Base-by-base conservation (phyloP, 2,888 invertebrate genomes). In the Amorpha juglandis region DNA sequence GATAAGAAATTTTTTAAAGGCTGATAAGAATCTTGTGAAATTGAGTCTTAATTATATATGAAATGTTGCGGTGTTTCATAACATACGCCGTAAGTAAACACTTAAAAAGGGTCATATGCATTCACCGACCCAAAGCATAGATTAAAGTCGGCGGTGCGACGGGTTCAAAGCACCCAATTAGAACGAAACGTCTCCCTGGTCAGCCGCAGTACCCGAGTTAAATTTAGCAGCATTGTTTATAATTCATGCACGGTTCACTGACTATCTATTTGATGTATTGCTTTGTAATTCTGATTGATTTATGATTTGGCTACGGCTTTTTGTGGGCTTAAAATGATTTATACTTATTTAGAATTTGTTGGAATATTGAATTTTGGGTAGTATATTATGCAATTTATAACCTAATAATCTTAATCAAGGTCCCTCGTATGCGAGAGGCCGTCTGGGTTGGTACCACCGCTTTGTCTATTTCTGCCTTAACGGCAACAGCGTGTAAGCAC, bases 151-250 rank as follows among this genome's bases (percentile, higher is more conserved):
- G 35, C 16, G 9, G 35, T n/a, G n/a, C n/a, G n/a, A n/a, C 16
- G 35, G 38, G 38, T 11, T 38, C 19, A 58, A 55, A 55, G 42
- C 19, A 42, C 58, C 42, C 58, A 58, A 58, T 58, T 42, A 58
- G 58, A 42, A 33, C 50, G 19, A 14, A 12, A 14, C 52, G 33
- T 58, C 58, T 16, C 58, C 12, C 42, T 35, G 58, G 42, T 38
- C 58, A 38, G 19, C 58, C 58, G 19, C 58, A 58, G 53, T 21
- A 6, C 42, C 58, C 38, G 42, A 42, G 58, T 58, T 58, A 58
- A 58, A 58, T 58, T 58, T 58, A 58, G 58, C 58, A 58, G 9
- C 58, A 11, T 19, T 58, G 58, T 58, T 58, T 58, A 58, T 55
- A 55, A 55, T 58, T 58, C 58, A 58, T 42, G 19, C 19, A 42